Evolutionary conservation across 2,888 invertebrate species (phyloP), one percentile per base, ranked within the genome.

Genomic region (Melipona bicolor): DNA sequence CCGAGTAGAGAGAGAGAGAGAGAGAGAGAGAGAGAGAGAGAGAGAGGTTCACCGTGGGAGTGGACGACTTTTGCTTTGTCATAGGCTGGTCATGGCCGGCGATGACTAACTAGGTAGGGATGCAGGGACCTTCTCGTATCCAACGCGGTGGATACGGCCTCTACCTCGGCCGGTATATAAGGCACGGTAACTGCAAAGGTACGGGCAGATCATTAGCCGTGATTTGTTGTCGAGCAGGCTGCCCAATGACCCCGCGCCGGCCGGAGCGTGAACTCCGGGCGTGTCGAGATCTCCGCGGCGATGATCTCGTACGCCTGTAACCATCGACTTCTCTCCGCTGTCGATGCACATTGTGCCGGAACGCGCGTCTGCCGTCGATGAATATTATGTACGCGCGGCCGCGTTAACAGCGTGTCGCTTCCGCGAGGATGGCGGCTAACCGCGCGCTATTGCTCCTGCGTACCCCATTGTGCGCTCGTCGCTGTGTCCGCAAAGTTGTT

Each of bases 151-250:
- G 85, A 79, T 79, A 27, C 27, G 86, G 77, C 79, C 84, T 80
- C 54, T 36, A 32, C 61, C 36, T 19, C 76, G 74, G 74, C 36
- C 81, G 71, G 36, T 65, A 84, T 90, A 91, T 90, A 91, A 92
- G 92, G 91, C 91, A 92, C 91, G 91, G 91, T 91, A 91, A 89
- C 86, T 86, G 91, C 87, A 86, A 90, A 92, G 91, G 92, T 92
- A 94, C 94, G 93, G 92, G 91, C 91, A 94, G 94, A 94, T 94
- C 94, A 94, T 94, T 94, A 94, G 94, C 93, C 94, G 94, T 94
- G 94, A 94, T 94, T 94, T 94, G 94, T 94, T 94, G 94, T 93
- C 93, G 94, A 92, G 94, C 93, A 91, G 92, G 92, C 93, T 94
- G 94, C 93, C 93, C 94, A 93, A 93, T 94, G 94, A 94, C 94